Base-by-base conservation (phyloP, 2,888 invertebrate genomes). In the Helicoverpa assulta region DNA sequence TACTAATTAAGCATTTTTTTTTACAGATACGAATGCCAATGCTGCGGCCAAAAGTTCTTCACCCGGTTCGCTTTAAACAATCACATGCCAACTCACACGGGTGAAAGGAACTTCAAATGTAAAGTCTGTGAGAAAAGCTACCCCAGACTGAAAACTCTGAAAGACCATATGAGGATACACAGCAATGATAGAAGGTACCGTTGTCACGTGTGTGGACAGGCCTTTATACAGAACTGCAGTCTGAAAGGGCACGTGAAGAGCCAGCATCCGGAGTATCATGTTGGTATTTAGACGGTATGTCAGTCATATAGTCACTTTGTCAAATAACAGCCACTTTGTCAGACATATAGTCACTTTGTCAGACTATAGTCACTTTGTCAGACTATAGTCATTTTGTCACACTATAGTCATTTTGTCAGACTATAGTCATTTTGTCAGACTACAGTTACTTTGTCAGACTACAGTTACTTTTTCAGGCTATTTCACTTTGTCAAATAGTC, bases 211-310 rank as follows among this genome's bases (percentile, higher is more conserved):
- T 95, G 95, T 74, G 95, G 93, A 0, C 95, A 94, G 73, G 95
- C 95, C 1, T 95, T 95, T 73, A 93, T 95, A 75, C 95, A 95
- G 76, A 95, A 95, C 73, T 95, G 95, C 72, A 95, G 95, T 64
- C 68, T 95, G 0, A 95, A 95, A 70, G 94, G 94, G 0, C 95
- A 95, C 63, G 91, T 95, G 90, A 94, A 94, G 80, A 94, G 93
- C 26, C 95, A 95, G 43, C 95, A 95, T 59, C 93, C 95, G 0
- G 94, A 95, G 52, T 94, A 93, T 70, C 91, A 76, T 8, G 43
- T 80, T 1, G 56, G 76, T 1, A 57, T 75, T 37, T 62, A 69
- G 40, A 8, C 8, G 7, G 1, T 33, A 7, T 33, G 33, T 6
- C 33, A 12, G 37, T 0, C 7, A 37, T 8, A 12, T 37, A 40